phyloP scores from a whole-genome alignment of 2,113 vertebrate species.

The Apeltes quadracus region DNA sequence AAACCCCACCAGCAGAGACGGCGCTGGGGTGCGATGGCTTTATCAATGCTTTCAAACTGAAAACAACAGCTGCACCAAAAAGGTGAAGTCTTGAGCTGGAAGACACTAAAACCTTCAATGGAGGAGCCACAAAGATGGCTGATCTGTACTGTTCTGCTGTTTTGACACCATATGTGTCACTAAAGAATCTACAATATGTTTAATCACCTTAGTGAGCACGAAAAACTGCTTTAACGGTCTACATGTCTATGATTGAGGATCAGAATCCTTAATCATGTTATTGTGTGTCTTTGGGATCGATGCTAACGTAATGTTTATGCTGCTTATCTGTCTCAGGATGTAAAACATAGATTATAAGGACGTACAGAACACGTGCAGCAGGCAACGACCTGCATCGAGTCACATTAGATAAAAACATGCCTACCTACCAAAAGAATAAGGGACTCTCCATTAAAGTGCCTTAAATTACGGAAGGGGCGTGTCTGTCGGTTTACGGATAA shows the following conservation, averaged over 20 bases:
- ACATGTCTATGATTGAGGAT: too few species aligned
- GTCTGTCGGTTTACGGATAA: constrained; percentile 12
- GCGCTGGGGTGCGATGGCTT: not conserved
- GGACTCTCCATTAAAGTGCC: not conserved
- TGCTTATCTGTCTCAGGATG: too few species aligned
- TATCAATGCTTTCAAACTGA: not conserved
- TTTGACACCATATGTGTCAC: too few species aligned
- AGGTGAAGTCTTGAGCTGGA: not conserved
- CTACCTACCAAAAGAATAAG: not conserved
- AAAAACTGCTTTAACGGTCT: too few species aligned
- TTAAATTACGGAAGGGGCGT: not conserved
- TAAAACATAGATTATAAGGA: not conserved
- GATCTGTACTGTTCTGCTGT: too few species aligned
- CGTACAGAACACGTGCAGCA: not conserved
- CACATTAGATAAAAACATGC: too few species aligned
- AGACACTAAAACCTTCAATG: not conserved
- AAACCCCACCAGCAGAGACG: not conserved
- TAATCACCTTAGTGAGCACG: not conserved
- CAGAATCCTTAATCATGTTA: too few species aligned
- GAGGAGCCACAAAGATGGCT: not conserved
- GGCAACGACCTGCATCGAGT: not conserved
- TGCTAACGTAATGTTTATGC: too few species aligned
- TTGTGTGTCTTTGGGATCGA: too few species aligned
- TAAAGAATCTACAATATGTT: not conserved
- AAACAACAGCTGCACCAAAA: not conserved